Percentiles rank a stretch among this genome's conserved stretches.
Evolutionary conservation across 2,113 vertebrate genomes (phyloP).

Genomic region (Argyrosomus japonicus): DNA sequence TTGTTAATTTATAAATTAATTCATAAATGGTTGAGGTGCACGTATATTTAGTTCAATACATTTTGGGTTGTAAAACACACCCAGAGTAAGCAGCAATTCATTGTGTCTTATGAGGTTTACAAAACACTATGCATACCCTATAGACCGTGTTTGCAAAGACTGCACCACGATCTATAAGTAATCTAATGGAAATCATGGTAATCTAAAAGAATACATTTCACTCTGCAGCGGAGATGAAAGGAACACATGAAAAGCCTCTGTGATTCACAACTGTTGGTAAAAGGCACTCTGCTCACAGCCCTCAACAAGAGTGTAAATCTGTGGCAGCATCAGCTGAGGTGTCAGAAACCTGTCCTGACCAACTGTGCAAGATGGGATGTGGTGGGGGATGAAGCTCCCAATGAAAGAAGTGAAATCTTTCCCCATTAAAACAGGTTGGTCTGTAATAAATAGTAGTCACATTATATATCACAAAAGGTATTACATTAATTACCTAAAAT

Average conservation of each 20-base stretch:
- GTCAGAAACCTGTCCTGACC: constrained; percentile 34
- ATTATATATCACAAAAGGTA: neutral
- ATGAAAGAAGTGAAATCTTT: neutral
- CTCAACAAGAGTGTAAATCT: constrained; percentile 49
- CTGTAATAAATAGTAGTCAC: neutral
- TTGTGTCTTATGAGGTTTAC: constrained; percentile 42
- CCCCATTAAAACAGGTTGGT: neutral
- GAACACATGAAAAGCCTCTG: constrained; percentile 60
- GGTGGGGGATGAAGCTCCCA: no score
- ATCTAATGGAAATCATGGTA: constrained; percentile 68
- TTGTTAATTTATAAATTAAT: neutral
- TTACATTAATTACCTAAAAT: neutral
- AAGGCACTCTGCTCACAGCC: constrained; percentile 62
- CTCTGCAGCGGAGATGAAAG: constrained; percentile 71
- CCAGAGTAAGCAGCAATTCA: constrained; percentile 30
- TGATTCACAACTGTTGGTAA: constrained; percentile 61
- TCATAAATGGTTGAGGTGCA: neutral
- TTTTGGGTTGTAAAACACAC: constrained; percentile 6
- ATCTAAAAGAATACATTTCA: constrained; percentile 73
- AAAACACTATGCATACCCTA: constrained; percentile 47
- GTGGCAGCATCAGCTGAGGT: constrained; percentile 30
- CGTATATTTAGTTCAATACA: constrained; percentile 9
- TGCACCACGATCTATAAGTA: constrained; percentile 44
- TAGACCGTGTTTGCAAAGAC: constrained; percentile 53
- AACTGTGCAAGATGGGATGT: neutral